Percentiles rank a stretch among this genome's conserved stretches.
These are phyloP conservation scores for Mesaphorura yosii DNA, from an alignment of 1,140 invertebrate species.

Conservation along the genomic window DNA sequence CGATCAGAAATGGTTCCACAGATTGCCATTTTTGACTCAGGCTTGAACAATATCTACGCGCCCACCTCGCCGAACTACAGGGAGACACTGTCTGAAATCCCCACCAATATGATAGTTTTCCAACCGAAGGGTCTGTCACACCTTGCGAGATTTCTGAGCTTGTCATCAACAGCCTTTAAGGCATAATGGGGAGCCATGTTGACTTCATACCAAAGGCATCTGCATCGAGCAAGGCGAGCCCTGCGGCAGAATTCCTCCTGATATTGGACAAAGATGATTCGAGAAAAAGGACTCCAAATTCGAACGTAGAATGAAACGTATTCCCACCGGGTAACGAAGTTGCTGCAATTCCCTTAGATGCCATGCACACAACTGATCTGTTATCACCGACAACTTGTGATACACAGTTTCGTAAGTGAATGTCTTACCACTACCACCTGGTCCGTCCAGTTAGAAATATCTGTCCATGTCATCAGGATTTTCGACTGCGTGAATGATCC, in stretches of 20 bases:
- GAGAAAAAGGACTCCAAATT: constrained; percentile 33
- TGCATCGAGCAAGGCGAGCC: constrained; percentile 31
- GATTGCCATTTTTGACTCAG: constrained; percentile 32
- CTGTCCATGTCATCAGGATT: neutral
- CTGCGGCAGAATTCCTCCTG: constrained; percentile 22
- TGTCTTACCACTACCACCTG: constrained; percentile 15
- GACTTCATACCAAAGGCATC: constrained; percentile 36
- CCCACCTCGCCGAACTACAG: constrained; percentile 38
- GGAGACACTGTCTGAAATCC: constrained; percentile 44
- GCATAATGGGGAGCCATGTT: constrained; percentile 34
- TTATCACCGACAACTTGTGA: too few relatives aligned
- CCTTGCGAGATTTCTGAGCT: too few relatives aligned
- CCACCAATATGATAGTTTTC: constrained; percentile 25
- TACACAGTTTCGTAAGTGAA: constrained; percentile 12
- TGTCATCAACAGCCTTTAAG: constrained; percentile 34
- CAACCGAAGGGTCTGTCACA: constrained; percentile 26
- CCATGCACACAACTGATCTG: too few relatives aligned
- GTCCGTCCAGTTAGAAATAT: constrained; percentile 6
- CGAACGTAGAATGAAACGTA: constrained; percentile 43
- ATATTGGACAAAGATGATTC: constrained; percentile 32
- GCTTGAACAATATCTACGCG: constrained; percentile 39
- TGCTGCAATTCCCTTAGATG: constrained; percentile 33
- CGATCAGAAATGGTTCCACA: constrained; percentile 34
- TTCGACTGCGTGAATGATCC: neutral
- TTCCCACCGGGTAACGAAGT: constrained; percentile 39